Base-by-base conservation (phyloP, 2,888 invertebrate species). In the Strigamia maritima region DNA sequence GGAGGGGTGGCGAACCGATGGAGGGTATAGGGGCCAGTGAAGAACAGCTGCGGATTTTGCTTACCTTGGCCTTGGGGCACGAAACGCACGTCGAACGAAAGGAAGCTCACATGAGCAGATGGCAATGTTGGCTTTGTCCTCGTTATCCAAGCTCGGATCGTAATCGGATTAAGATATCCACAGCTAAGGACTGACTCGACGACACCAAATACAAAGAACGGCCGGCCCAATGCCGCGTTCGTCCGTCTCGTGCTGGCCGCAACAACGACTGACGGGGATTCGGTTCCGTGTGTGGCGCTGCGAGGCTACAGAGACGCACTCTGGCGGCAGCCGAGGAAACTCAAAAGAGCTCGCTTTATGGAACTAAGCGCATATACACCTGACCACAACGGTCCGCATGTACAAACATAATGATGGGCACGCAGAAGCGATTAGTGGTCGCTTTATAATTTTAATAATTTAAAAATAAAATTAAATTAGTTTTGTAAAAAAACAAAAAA, bases 11-110 rank as follows among this genome's bases (percentile, higher is more conserved):
- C 24, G 26, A 26, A 28, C 16, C 70, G 70, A 4, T 14, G n/a
- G n/a, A 70, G 26, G 2, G 26, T 12, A 14, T 70, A 26, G 70
- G 70, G 70, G 70, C n/a, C 54, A 70, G 70, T 7, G 70, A 70
- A 26, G 70, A 70, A 70, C 70, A 70, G 70, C 70, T 70, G 70
- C 70, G 70, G 26, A 26, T 70, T 70, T 70, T 70, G 28, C 70
- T 70, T 70, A 70, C 70, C 70, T 70, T 70, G 70, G 70, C 70
- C 70, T 70, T 70, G 70, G 70, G 70, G 70, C 70, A 70, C 70
- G 70, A 70, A 28, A 26, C 28, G 70, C 70, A 28, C 70, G 26
- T 70, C 28, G 16, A 70, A 54, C 1, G 22, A n/a, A 54, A 54
- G 3, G 22, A n/a, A 54, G 54, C 54, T 54, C 54, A 6, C 54